phyloP scores from a whole-genome alignment of 1,140 invertebrate genomes.

The Zaprionus taronus region DNA sequence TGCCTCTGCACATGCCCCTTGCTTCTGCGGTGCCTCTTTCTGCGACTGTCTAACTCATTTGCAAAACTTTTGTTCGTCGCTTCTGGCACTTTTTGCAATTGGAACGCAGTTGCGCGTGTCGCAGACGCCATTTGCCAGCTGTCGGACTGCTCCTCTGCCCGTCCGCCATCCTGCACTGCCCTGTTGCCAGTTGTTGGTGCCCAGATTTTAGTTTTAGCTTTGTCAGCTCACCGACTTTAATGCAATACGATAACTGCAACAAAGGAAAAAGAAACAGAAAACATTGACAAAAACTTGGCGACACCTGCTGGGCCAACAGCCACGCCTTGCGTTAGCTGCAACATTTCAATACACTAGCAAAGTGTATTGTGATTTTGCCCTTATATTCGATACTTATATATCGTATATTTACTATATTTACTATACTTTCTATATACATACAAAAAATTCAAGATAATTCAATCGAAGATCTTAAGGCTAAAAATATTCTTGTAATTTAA shows the following conservation, averaged over 20 bases:
- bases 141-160: neutral
- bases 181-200: constrained; percentile 16
- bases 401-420: too few species aligned
- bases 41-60: constrained; percentile 52
- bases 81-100: constrained; percentile 66
- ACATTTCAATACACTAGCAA: neutral
- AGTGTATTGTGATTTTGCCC: neutral
- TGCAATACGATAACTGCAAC: constrained; percentile 55
- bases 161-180: neutral
- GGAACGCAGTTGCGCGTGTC: constrained; percentile 45
- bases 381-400: too few species aligned
- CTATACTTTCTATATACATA: too few species aligned
- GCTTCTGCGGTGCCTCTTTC: constrained; percentile 6
- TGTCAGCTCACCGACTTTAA: constrained; percentile 39
- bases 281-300: constrained; percentile 16
- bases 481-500: too few species aligned
- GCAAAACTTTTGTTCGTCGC: constrained; percentile 58
- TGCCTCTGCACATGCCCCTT: neutral
- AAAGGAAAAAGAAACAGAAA: constrained; percentile 13
- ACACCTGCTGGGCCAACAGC: constrained; percentile 23
- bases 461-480: too few species aligned
- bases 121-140: constrained; percentile 29
- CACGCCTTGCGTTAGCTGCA: neutral
- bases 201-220: constrained; percentile 45
- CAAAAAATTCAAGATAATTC: too few species aligned